phyloP scores from a whole-genome alignment of 2,113 vertebrate species.

The Chauna torquata region DNA sequence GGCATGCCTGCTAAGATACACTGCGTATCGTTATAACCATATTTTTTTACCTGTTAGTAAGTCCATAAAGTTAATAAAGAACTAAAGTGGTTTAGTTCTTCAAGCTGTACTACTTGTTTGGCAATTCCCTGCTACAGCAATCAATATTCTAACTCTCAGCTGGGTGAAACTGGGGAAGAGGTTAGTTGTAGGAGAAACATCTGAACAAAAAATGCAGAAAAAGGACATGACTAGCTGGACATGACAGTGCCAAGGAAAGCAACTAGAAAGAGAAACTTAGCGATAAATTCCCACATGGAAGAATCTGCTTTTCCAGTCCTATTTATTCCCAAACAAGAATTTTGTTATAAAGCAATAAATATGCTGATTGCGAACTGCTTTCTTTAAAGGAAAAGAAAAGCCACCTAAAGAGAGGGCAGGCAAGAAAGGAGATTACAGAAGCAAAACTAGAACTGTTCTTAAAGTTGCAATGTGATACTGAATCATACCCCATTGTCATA shows the following conservation, averaged over 20 bases:
- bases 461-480: neutral
- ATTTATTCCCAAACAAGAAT: neutral
- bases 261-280: neutral
- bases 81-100: neutral
- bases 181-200: neutral
- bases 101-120: neutral
- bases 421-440: neutral
- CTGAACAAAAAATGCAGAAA: neutral
- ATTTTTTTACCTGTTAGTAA: neutral
- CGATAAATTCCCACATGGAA: neutral
- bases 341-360: neutral
- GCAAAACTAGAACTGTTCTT: neutral
- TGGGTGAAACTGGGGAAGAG: neutral
- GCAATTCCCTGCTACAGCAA: neutral
- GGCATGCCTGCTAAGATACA: neutral
- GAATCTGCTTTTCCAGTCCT: neutral
- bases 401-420: neutral
- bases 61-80: slow-evolving; percentile 12
- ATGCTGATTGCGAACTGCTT: neutral
- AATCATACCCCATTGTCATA: neutral
- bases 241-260: neutral
- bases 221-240: neutral
- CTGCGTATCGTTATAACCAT: neutral
- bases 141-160: neutral
- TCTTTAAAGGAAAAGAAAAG: neutral